Percentiles rank a stretch among this genome's conserved stretches.
Evolutionary conservation across 2,888 invertebrate genomes (phyloP).

Genomic region (Tipula lateralis): DNA sequence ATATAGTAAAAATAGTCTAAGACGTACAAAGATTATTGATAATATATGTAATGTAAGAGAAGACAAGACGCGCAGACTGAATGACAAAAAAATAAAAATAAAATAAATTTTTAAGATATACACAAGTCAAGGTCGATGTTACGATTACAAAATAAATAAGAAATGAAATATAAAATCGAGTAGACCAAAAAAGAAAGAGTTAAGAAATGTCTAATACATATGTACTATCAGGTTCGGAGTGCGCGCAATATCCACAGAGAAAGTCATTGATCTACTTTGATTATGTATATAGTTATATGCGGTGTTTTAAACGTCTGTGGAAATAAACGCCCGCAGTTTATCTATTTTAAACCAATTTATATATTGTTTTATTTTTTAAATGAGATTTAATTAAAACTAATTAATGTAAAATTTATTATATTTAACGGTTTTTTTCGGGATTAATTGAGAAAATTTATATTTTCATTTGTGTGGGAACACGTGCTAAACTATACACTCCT

Average conservation of each 20-base stretch:
- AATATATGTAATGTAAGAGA: not conserved
- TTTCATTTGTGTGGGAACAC: constrained; percentile 24
- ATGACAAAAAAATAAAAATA: not conserved
- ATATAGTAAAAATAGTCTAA: not conserved
- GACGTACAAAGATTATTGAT: not conserved
- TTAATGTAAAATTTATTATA: not conserved
- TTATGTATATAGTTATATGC: too few relatives aligned
- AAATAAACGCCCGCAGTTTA: constrained; percentile 1
- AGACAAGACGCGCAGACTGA: not conserved
- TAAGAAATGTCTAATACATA: not conserved
- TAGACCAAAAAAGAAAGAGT: constrained; percentile 6
- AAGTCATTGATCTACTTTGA: not conserved
- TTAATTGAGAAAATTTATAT: not conserved
- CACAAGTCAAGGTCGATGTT: not conserved
- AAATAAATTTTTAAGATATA: not conserved
- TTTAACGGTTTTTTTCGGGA: not conserved
- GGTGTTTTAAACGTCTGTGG: not conserved
- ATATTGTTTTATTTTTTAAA: not conserved
- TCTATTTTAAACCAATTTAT: not conserved
- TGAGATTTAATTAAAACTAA: constrained; percentile 24
- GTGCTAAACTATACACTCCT: not conserved
- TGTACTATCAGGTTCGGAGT: not conserved
- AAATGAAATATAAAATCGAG: not conserved
- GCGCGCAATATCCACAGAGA: not conserved
- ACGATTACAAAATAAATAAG: constrained; percentile 24